Percentiles rank a stretch among this genome's conserved stretches.
Conservation (phyloP, 1,140 invertebrate species). For the Medauroidea extradentata region DNA sequence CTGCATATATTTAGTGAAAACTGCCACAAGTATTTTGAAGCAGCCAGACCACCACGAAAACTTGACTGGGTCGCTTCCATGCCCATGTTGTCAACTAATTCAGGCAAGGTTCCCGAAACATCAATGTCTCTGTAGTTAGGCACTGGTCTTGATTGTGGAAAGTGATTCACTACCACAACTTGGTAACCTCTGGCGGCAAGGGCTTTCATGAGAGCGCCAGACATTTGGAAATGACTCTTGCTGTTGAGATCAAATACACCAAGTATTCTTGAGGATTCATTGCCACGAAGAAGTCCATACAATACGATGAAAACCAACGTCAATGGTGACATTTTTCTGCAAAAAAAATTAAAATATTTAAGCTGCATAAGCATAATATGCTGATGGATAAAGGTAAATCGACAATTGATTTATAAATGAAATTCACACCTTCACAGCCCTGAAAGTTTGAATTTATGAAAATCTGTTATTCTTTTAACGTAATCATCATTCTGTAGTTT, state of each 20-base stretch:
- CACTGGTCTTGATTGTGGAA: slow-evolving; percentile 29
- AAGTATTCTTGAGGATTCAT: slow-evolving; percentile 12
- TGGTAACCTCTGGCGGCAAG: slow-evolving; percentile 42
- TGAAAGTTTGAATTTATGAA: too few relatives aligned
- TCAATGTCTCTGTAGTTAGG: slow-evolving; percentile 25
- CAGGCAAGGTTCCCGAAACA: neutral
- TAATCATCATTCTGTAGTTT: too few relatives aligned
- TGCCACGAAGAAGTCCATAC: too few relatives aligned
- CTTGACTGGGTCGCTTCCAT: neutral
- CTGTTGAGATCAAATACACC: neutral
- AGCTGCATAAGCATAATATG: too few relatives aligned
- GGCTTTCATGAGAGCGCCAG: slow-evolving; percentile 39
- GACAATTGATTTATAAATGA: too few relatives aligned
- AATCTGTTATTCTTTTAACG: too few relatives aligned
- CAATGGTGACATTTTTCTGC: too few relatives aligned
- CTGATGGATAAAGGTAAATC: too few relatives aligned
- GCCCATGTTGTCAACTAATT: neutral
- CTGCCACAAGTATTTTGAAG: neutral
- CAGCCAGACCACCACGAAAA: too few relatives aligned
- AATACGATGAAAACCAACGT: too few relatives aligned
- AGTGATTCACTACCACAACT: slow-evolving; percentile 44
- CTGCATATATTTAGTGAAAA: neutral
- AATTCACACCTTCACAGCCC: too few relatives aligned
- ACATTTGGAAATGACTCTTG: slow-evolving; percentile 44
- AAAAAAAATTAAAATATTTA: too few relatives aligned